Base-by-base conservation (phyloP, 2,113 vertebrate species). In the Strix uralensis region DNA sequence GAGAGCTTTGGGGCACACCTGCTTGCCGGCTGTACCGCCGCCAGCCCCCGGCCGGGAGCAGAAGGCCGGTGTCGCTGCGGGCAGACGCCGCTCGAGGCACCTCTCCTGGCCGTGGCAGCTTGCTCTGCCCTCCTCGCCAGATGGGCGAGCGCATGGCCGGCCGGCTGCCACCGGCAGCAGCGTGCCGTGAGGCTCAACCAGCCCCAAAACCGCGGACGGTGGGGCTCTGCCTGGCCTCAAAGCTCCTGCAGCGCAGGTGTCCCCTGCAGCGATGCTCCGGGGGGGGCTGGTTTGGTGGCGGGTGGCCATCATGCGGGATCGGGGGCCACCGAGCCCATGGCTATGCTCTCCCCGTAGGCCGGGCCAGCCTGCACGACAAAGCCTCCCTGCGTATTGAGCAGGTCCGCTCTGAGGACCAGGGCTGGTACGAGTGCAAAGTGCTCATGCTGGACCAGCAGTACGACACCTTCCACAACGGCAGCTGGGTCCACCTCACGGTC, bases 341-440 rank as follows among this genome's bases (percentile, higher is more conserved):
- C 86, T 66, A 13, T 85, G 47, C 38, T 73, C 30, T 81, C 71
- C 86, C 55, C 40, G 0, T 97, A 99, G 99, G 99, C 95, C 98
- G 99, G 96, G 99, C 99, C 91, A 99, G 98, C 98, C 99, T 99
- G 96, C 99, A 99, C 32, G 99, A 99, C 97, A 99, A 99, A 96
- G 99, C 99, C 19, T 99, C 99, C 69, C 98, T 99, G 97, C 99
- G 99, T 97, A 99, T 99, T 55, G 99, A 99, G 49, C 99, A 99
- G 85, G 98, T 99, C 79, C 99, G 99, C 98, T 99, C 99, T 0
- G 99, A 99, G 96, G 99, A 99, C 98, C 99, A 99, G 98, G 99
- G 99, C 98, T 99, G 99, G 99, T 99, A 99, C 55, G 99, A 99
- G 97, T 99, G 99, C 98, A 98, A 99, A 98, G 99, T 99, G 91